phyloP scores from a whole-genome alignment of 1,140 invertebrate genomes.

The Liolophura sinensis region DNA sequence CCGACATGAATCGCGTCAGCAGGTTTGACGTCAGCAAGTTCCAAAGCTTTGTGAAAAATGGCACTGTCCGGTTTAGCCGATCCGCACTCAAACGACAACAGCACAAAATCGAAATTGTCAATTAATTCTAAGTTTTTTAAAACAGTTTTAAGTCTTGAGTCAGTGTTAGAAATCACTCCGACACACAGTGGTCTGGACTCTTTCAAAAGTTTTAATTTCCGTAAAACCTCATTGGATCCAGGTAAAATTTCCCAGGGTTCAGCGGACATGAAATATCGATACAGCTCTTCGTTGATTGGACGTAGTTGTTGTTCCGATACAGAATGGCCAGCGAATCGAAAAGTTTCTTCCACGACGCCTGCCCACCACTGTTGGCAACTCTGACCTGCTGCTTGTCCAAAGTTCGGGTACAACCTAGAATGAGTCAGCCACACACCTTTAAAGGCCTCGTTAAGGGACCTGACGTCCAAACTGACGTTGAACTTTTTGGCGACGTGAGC shows the following conservation, averaged over 20 bases:
- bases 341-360: slow-evolving; percentile 68
- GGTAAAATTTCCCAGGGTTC: slow-evolving; percentile 73
- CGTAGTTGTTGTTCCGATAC: slow-evolving; percentile 53
- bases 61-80: slow-evolving; percentile 73
- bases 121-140: slow-evolving; percentile 68
- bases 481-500: slow-evolving; percentile 69
- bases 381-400: slow-evolving; percentile 70
- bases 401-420: slow-evolving; percentile 77
- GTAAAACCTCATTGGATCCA: slow-evolving; percentile 68
- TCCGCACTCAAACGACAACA: slow-evolving; percentile 76
- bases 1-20: slow-evolving; percentile 80
- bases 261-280: slow-evolving; percentile 66
- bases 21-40: slow-evolving; percentile 57
- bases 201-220: slow-evolving; percentile 57
- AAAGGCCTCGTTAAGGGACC: slow-evolving; percentile 68
- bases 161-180: slow-evolving; percentile 88
- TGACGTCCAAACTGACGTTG: slow-evolving; percentile 68
- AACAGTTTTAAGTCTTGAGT: slow-evolving; percentile 74
- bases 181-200: slow-evolving; percentile 33
- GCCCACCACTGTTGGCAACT: slow-evolving; percentile 84
- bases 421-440: slow-evolving; percentile 48
- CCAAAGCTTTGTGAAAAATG: slow-evolving; percentile 76
- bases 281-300: slow-evolving; percentile 62
- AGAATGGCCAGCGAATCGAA: slow-evolving; percentile 56
- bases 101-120: slow-evolving; percentile 77